Conservation (phyloP, 2,888 invertebrate genomes). For the Horisme vitalbata region DNA sequence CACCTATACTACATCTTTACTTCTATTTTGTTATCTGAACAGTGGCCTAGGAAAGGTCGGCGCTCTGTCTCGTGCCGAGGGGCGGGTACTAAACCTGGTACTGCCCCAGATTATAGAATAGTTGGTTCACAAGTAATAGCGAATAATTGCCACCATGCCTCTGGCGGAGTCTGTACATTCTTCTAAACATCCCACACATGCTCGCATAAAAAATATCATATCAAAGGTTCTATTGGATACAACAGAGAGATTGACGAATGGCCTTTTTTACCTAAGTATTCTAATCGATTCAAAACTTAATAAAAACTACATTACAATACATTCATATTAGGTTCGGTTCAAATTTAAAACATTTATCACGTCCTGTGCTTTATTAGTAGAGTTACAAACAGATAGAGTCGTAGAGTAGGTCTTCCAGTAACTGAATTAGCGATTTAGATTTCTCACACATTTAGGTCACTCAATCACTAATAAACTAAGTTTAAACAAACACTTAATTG, state of each 20-base stretch:
- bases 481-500: no score
- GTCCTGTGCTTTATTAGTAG: no score
- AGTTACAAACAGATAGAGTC: no score
- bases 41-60: conserved; percentile 39
- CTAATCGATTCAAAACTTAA: conserved; percentile 17
- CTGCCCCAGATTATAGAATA: conserved; percentile 4
- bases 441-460: no score
- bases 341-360: no score
- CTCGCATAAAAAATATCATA: conserved; percentile 30
- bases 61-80: conserved; percentile 44
- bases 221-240: conserved; percentile 15
- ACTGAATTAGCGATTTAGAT: no score
- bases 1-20: conserved; percentile 14
- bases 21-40: conserved; percentile 28
- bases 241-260: conserved; percentile 26
- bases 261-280: conserved; percentile 13
- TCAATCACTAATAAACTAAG: no score
- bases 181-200: conserved; percentile 41
- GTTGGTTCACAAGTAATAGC: conserved; percentile 46
- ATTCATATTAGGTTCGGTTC: no score
- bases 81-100: conserved; percentile 40
- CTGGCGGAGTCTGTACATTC: conserved; percentile 38
- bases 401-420: no score
- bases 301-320: background rate
- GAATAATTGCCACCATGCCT: conserved; percentile 57